Conservation (phyloP, 2,113 vertebrate species). For the Oxyruncus cristatus region DNA sequence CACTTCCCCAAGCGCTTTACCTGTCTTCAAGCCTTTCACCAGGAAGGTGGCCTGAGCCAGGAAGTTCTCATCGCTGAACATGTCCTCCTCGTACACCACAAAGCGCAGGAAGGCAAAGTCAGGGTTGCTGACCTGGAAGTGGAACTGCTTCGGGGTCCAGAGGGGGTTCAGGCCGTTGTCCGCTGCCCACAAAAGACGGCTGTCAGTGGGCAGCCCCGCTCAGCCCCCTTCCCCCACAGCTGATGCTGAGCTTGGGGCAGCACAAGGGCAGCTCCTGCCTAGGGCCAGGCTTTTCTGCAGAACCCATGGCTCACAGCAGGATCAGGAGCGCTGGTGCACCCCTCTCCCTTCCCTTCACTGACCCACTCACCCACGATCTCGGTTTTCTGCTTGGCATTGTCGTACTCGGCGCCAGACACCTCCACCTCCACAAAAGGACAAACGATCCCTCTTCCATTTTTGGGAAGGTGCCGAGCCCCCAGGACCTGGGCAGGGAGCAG, state of each 20-base stretch:
- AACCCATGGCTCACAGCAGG: accelerated
- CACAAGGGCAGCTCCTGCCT: neutral
- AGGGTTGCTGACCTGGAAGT: constrained; percentile 89
- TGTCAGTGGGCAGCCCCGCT: neutral
- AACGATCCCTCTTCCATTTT: constrained; percentile 94
- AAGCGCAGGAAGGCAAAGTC: constrained; percentile 95
- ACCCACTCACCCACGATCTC: constrained; percentile 88
- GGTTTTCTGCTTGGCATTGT: constrained; percentile 91
- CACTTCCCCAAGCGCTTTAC: constrained; percentile 8
- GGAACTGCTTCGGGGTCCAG: constrained; percentile 89
- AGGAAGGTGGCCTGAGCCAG: constrained; percentile 95
- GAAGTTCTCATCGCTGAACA: constrained; percentile 99
- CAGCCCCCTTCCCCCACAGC: neutral
- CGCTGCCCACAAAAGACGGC: constrained; percentile 69
- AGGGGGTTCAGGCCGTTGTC: constrained; percentile 96
- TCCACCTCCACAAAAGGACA: constrained; percentile 96
- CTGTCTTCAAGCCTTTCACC: constrained; percentile 91
- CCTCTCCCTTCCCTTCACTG: neutral
- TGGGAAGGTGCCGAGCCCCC: constrained; percentile 93
- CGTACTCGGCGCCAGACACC: constrained; percentile 92
- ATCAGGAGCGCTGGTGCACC: neutral
- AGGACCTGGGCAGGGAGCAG: constrained; percentile 78
- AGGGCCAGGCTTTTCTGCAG: neutral
- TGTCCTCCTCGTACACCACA: constrained; percentile 97
- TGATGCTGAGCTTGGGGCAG: neutral